Base-by-base conservation (phyloP, 2,888 invertebrate genomes). In the Scelioninae gen. 1 region DNA sequence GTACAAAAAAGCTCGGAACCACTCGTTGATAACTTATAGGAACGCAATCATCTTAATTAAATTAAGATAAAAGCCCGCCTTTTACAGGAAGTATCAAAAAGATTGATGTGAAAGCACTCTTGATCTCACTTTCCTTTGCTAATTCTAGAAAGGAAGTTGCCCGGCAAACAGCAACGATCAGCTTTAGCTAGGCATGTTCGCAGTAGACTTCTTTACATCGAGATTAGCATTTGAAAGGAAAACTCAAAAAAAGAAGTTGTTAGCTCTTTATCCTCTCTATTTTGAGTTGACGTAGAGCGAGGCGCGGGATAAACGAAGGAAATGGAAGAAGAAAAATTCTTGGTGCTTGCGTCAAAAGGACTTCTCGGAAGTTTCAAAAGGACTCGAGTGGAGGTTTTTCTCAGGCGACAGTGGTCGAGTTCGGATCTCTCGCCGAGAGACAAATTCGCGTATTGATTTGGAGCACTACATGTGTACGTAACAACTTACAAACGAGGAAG, bases 371-470 rank as follows among this genome's bases (percentile, higher is more conserved):
- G 71, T 76, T 79, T 74, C 32, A 58, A 68, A 69, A 62, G 53
- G 65, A 62, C 56, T 68, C 32, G 43, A 76, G 58, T 10, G 40
- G 47, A 11, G 60, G 56, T 56, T 79, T 34, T 60, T 71, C 66
- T 79, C 47, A 53, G 56, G 47, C 47, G 62, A 72, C 49, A 34
- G 65, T 71, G 76, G 76, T 71, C 79, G 55, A 75, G 76, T 69
- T 47, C 15, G 40, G 68, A 69, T 76, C 47, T 76, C 47, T 49
- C 45, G 51, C 13, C 15, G 23, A 56, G 47, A 72, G 76, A 71
- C 68, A 63, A 83, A 80, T 80, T 79, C 83, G 53, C 65, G 74
- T 84, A 84, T 84, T 78, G 84, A 81, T 84, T 81, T 56, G 74
- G 34, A 8, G 16, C 47, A 49, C 23, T 75, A 78, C 63, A 43